Conservation (phyloP, 2,797 vertebrate species). For the Cirrhinus mrigala region DNA sequence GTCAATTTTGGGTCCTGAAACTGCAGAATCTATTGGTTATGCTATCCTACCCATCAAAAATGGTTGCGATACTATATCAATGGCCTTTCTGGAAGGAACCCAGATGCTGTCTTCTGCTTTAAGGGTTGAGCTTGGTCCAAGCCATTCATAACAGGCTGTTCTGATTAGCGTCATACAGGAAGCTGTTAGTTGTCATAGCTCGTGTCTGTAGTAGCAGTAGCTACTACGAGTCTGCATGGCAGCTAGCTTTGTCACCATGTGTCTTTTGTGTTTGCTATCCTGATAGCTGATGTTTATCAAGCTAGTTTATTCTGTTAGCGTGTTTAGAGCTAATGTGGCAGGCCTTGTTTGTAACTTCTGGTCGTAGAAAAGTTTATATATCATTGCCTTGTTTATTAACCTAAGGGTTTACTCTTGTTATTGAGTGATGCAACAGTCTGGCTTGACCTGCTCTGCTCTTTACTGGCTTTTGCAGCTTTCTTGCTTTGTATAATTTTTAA, state of each 20-base stretch:
- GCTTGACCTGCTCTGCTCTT: conserved; percentile 11
- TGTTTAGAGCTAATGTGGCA: conserved; percentile 1
- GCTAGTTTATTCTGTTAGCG: conserved; percentile 11
- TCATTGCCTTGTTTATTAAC: conserved; percentile 17
- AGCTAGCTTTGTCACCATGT: conserved; percentile 10
- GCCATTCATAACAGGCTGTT: conserved; percentile 38
- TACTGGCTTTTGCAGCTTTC: conserved; percentile 3
- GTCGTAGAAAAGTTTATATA: not conserved
- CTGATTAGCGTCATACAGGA: not conserved
- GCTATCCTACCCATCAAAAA: not conserved
- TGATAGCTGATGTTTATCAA: not conserved
- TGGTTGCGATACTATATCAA: not conserved
- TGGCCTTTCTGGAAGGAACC: not conserved
- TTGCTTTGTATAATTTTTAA: not conserved
- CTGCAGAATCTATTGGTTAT: not conserved
- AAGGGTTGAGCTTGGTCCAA: conserved; percentile 42
- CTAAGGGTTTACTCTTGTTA: not conserved
- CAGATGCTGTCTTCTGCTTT: conserved; percentile 16
- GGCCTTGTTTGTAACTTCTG: conserved; percentile 8
- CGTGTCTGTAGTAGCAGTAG: conserved; percentile 2
- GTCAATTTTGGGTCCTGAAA: conserved; percentile 1
- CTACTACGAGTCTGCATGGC: conserved; percentile 35
- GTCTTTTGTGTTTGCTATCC: conserved; percentile 17
- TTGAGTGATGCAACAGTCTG: not conserved
- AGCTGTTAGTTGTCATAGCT: conserved; percentile 18